phyloP scores from a whole-genome alignment of 1,140 invertebrate genomes.

The Holcopasites calliopsidis region DNA sequence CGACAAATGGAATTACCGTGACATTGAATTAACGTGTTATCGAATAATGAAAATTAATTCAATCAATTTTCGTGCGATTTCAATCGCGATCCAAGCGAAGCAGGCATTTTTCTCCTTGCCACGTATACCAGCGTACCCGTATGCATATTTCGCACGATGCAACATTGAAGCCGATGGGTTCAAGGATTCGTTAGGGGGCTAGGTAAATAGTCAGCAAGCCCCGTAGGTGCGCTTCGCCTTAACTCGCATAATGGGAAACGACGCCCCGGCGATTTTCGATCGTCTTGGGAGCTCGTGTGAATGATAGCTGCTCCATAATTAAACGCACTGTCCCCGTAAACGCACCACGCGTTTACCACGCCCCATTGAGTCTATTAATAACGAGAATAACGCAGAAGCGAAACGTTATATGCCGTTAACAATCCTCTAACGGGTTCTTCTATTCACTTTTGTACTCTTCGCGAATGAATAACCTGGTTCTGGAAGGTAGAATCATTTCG shows the following conservation, averaged over 20 bases:
- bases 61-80: background rate
- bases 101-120: constrained; percentile 35
- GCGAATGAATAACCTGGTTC: background rate
- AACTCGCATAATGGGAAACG: constrained; percentile 57
- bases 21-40: background rate
- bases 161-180: background rate
- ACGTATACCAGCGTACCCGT: constrained; percentile 23
- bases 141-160: background rate
- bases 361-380: constrained; percentile 32
- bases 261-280: constrained; percentile 49
- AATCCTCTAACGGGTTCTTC: constrained; percentile 25
- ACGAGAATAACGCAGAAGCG: background rate
- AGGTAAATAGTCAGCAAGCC: constrained; percentile 50
- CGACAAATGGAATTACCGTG: too few relatives aligned
- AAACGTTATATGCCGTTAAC: constrained; percentile 25
- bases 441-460: constrained; percentile 1
- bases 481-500: too few relatives aligned
- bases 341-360: background rate
- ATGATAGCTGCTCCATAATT: constrained; percentile 45
- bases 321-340: constrained; percentile 5
- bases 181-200: constrained; percentile 1
- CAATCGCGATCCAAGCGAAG: background rate
- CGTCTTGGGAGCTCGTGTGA: constrained; percentile 36
- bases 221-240: constrained; percentile 52
- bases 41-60: too few relatives aligned